phyloP scores from a whole-genome alignment of 2,888 invertebrate species.

The Ophioninae sp. region DNA sequence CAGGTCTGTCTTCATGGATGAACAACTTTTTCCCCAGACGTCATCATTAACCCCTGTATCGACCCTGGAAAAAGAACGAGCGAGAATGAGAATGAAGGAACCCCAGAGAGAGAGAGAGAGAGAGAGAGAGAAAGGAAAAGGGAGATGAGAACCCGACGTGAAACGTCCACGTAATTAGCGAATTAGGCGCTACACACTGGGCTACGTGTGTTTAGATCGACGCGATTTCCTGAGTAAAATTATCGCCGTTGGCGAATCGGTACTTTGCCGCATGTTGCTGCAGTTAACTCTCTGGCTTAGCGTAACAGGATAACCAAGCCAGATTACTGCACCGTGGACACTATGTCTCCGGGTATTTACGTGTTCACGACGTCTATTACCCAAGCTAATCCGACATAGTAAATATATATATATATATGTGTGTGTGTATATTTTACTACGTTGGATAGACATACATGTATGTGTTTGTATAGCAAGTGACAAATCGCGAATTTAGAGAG shows the following conservation, averaged over 20 bases:
- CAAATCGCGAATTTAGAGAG: conserved; percentile 20
- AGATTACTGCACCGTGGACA: conserved; percentile 40
- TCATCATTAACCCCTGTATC: conserved; percentile 57
- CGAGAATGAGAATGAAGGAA: conserved; percentile 23
- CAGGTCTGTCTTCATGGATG: conserved; percentile 17
- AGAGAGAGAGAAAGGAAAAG: conserved; percentile 20
- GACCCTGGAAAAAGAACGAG: conserved; percentile 17
- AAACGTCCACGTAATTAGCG: conserved; percentile 58
- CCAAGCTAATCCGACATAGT: conserved; percentile 46
- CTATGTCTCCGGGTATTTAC: conserved; percentile 44
- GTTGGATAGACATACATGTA: background rate
- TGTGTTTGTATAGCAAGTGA: conserved; percentile 22
- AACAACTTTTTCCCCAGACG: conserved; percentile 49
- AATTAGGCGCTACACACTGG: conserved; percentile 66
- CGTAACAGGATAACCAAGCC: conserved; percentile 45
- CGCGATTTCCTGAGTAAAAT: conserved; percentile 64
- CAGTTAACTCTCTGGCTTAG: conserved; percentile 47
- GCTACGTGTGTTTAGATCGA: conserved; percentile 66
- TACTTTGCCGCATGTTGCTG: conserved; percentile 44
- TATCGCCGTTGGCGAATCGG: conserved; percentile 62
- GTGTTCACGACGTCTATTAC: conserved; percentile 50
- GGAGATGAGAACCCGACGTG: conserved; percentile 36
- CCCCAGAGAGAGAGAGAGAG: conserved; percentile 3
- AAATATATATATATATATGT: background rate
- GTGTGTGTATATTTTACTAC: too few relatives aligned